Conservation (phyloP, 1,140 invertebrate genomes). For the Drosophila sechellia region DNA sequence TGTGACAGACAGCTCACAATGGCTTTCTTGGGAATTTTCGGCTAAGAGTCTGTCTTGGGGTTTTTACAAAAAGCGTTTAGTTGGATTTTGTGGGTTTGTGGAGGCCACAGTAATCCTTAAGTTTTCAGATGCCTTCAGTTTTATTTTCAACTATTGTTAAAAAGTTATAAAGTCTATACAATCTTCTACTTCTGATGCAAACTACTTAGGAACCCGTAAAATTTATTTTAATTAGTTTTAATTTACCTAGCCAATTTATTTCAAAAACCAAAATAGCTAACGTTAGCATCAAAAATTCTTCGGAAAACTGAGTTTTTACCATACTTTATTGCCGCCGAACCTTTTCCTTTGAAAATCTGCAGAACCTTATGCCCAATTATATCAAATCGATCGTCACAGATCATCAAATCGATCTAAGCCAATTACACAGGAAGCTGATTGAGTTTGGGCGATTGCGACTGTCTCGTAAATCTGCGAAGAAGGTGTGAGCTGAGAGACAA, state of each 20-base stretch:
- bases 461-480: slow-evolving; percentile 25
- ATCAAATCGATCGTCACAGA: slow-evolving; percentile 46
- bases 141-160: background rate
- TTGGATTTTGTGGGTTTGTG: slow-evolving; percentile 24
- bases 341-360: background rate
- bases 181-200: background rate
- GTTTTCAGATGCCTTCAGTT: background rate
- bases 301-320: slow-evolving; percentile 18
- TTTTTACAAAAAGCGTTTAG: slow-evolving; percentile 9
- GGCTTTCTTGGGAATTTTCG: slow-evolving; percentile 18
- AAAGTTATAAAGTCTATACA: background rate
- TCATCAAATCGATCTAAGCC: slow-evolving; percentile 51
- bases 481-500: slow-evolving; percentile 39
- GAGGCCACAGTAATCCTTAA: background rate
- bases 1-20: slow-evolving; percentile 21
- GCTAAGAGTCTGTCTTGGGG: slow-evolving; percentile 8
- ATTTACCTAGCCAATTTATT: too few species aligned
- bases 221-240: too few species aligned
- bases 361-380: slow-evolving; percentile 9
- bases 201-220: too few species aligned
- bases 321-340: slow-evolving; percentile 27
- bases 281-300: background rate
- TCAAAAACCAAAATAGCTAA: too few species aligned
- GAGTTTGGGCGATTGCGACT: slow-evolving; percentile 4
- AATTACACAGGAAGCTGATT: slow-evolving; percentile 45